Base-by-base conservation (phyloP, 2,888 invertebrate species). In the Archips xylosteana region DNA sequence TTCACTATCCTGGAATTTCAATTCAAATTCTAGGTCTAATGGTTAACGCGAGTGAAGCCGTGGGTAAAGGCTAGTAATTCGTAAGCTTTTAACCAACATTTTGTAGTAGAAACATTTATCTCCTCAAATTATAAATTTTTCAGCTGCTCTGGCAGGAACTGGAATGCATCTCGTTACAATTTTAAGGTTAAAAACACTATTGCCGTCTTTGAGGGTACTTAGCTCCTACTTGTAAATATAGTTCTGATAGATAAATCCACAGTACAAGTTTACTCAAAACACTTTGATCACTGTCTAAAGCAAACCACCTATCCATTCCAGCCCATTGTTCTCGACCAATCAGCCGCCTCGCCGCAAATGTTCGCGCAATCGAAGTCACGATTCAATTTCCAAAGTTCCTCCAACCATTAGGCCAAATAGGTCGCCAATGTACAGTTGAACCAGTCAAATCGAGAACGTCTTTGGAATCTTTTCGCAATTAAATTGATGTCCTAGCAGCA, bases 351-450 rank as follows among this genome's bases (percentile, higher is more conserved):
- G 34, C 68, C 67, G 49, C 72, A 64, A 69, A 69, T 65, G 60
- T 54, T 70, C 51, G 32, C 74, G 64, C 69, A 74, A 70, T 74
- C 64, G 64, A 70, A 65, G 70, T 61, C 74, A 65, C 74, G 65
- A 60, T 70, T 74, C 54, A 65, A 70, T 74, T 61, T 69, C 54
- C 74, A 61, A 49, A 70, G 64, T 51, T 70, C 65, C 69, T 65
- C 64, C 13, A 34, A 51, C 69, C 54, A 74, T 74, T 74, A 70
- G 61, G 8, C 60, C 69, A 60, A 69, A 73, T 73, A 60, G 68
- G 42, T 68, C 51, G 34, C 64, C 64, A 59, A 51, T 4, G 69
- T 74, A 69, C 69, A 69, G 39, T 69, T 59, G 60, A 45, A 23
- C 9, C 23, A n/a, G 54, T 54, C 13, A 9, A 54, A 54, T 15